Evolutionary conservation across 1,140 invertebrate genomes (phyloP), one percentile per base, ranked within the genome.

Genomic region (Drosophila watanabei): DNA sequence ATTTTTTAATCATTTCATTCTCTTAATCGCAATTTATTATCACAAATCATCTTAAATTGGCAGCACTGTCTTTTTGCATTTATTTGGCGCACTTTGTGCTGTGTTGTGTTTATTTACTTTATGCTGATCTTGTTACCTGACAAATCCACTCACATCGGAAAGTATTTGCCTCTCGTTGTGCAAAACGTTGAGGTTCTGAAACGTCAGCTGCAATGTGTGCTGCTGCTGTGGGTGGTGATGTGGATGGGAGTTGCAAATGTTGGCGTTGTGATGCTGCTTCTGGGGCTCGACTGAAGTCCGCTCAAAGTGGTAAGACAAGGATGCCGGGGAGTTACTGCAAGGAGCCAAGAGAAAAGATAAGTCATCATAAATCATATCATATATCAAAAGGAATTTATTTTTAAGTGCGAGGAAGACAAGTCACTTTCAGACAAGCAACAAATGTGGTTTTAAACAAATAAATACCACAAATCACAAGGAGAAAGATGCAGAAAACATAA

Each of bases 111-210:
- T 61, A 30, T 48, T 72, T 73, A 56, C 65, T 81, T 70, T 28
- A 10, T 49, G 41, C 61, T 77, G 82, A 75, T 84, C 66, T 69
- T 90, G 80, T 93, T 92, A 93, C 83, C 95, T 95, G 63, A 96
- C 96, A 65, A 96, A 93, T 33, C 97, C 97, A 87, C 95, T 96
- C 80, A 97, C 95, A 93, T 96, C 95, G 72, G 95, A 94, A 54
- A 97, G 94, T 59, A 97, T 96, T n/a, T 94, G 94, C 69, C 95
- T 94, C 56, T 92, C 91, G 54, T 93, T 93, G 57, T 93, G 92
- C 61, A 90, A 93, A 30, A 94, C 94, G 20, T 94, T 94, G 24
- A 97, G 84, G 77, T 95, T 95, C 77, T 95, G 94, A 94, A 97
- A 97, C 78, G 95, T 94, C 79, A 97, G 93, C 92, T 96, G 95